Conservation (phyloP, 2,797 vertebrate species). For the Characodon lateralis region DNA sequence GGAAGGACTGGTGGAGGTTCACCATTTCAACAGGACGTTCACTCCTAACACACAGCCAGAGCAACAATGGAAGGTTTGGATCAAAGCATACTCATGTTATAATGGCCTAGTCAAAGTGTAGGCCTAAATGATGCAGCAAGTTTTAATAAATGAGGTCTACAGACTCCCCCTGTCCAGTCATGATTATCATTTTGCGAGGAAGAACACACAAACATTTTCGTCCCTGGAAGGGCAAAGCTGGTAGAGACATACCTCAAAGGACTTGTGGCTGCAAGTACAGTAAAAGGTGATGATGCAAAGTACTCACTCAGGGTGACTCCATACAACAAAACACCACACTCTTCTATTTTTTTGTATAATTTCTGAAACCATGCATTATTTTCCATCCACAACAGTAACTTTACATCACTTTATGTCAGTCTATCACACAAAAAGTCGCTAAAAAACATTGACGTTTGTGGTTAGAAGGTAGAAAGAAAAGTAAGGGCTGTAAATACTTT, state of each 20-base stretch:
- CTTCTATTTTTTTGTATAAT: not conserved
- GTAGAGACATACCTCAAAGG: not conserved
- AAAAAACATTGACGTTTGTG: not conserved
- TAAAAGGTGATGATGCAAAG: not conserved
- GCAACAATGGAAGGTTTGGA: no score
- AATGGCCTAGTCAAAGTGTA: no score
- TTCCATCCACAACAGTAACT: not conserved
- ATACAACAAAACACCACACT: not conserved
- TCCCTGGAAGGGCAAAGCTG: not conserved
- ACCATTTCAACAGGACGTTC: not conserved
- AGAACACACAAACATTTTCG: no score
- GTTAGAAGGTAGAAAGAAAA: not conserved
- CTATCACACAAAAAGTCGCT: not conserved
- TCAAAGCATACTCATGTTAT: no score
- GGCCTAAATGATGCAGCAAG: not conserved
- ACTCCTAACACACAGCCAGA: not conserved
- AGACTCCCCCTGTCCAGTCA: not conserved
- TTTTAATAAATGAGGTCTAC: not conserved
- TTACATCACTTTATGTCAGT: not conserved
- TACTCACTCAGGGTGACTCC: not conserved
- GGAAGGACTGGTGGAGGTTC: not conserved
- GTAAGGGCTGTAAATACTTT: not conserved
- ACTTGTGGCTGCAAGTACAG: not conserved
- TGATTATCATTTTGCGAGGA: not conserved
- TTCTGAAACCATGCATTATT: not conserved